Evolutionary conservation across 2,888 invertebrate species (phyloP), one percentile per base, ranked within the genome.

Genomic region (Synergus gifuensis): DNA sequence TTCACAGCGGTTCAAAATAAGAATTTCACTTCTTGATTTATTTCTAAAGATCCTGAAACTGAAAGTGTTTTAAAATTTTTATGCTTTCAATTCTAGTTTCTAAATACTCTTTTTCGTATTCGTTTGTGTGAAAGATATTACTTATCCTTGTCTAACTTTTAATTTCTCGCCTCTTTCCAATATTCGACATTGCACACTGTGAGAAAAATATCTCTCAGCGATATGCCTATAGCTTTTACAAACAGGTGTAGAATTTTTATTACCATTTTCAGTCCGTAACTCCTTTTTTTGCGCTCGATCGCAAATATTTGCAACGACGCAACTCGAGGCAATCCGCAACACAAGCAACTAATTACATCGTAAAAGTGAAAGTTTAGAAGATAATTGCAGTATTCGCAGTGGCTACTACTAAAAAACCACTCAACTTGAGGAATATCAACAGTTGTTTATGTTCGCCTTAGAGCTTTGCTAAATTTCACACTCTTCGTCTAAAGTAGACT

Each of bases 341-440:
- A 18, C 66, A 42, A n/a, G 66, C 81, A 67, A 83, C 85, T 85
- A 81, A 85, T 84, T 84, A 80, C 83, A 79, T 79, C 79, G 83
- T 83, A 83, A 84, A 84, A 84, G 83, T 78, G 85, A 85, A 85
- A 84, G 84, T 83, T 82, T 84, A 79, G 77, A 81, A 82, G 81
- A 81, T 82, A 85, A 85, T 85, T 84, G 76, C 82, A 77, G 76
- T 81, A 82, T 82, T 81, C 81, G 77, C 83, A 42, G n/a, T 18
- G 9, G 9, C 8, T 66, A 44, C n/a, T 44, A 14, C 18, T 14
- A 69, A 42, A 69, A 60, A 60, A 12, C 12, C 22, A 60, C 60
- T 22, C 60, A 22, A 60, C 22, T 60, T 28, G 22, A 60, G 11
- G 22, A 60, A 60, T 60, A 60, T 22, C 60, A 60, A 60, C 12